Base-by-base conservation (phyloP, 1,140 invertebrate species). In the Drosophila obscura region DNA sequence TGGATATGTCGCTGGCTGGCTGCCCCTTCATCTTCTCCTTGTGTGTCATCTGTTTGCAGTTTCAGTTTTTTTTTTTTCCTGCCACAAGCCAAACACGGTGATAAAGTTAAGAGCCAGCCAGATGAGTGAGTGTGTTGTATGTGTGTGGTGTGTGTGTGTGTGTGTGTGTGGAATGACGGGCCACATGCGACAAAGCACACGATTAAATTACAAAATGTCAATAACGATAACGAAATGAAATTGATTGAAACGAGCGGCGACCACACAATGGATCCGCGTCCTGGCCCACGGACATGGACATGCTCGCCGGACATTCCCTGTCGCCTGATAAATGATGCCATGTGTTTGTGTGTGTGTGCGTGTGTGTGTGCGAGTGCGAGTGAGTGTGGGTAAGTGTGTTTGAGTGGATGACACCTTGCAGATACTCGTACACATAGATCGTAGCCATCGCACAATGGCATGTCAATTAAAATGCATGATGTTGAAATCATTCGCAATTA, bases 401-500 rank as follows among this genome's bases (percentile, higher is more conserved):
- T 50, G 68, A 81, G 68, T 64, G 72, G 60, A 74, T 39, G 74
- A 80, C 77, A 79, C 77, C 74, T 82, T 60, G 46, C 72, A 67
- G 57, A 82, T 73, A 57, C 45, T 46, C 35, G 19, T 28, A 46
- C 64, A 53, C 63, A 68, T 68, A 73, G 67, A 77, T 73, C 73
- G 35, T 15, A 31, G 68, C 56, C 35, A 13, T 13, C 57, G 16
- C 56, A 75, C 58, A 82, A 81, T 87, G 81, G 81, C 73, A 78
- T 85, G 81, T 85, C 81, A 85, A 85, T 85, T 85, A 85, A 87
- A 85, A 85, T 85, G 78, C 81, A 87, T 87, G 74, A 87, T 85
- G 81, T 87, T 85, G 82, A 85, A 85, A 85, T 87, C 82, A 85
- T 85, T 85, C 74, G 82, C 82, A 87, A 85, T 85, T 85, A 85